Evolutionary conservation across 1,140 invertebrate genomes (phyloP), one percentile per base, ranked within the genome.

Genomic region (Hestina assimilis): DNA sequence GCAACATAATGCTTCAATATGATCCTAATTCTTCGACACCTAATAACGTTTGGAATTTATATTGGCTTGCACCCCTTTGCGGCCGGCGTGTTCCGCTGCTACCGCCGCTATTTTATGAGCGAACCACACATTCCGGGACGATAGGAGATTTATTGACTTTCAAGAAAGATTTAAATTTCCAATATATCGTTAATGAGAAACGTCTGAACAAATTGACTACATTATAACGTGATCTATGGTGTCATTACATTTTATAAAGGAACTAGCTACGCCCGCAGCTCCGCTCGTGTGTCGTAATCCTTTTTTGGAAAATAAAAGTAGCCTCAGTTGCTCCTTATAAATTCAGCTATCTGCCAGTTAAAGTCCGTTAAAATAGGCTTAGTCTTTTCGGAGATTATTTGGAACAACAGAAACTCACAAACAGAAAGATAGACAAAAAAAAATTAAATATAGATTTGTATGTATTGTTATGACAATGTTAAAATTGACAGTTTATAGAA

Each of bases 41-140:
- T 67, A 56, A 71, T 61, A 47, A 56, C 54, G 64, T 50, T 54
- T 38, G 68, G 68, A 71, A 71, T 71, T 71, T 71, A 71, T 71
- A 71, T 71, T 65, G 56, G 68, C 65, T 48, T 40, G 57, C 68
- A 50, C 65, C 61, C 61, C 41, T 15, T n/a, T 45, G 63, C 67
- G 60, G 67, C 63, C 51, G 58, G 50, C 40, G 59, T 42, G 45
- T 51, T 64, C 42, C 52, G 42, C 50, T 15, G 48, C 52, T 47
- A 65, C 54, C 55, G 63, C 59, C 47, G 64, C 67, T 70, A 67
- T 64, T 67, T 67, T 67, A 70, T 67, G 65, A 65, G 60, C 40
- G 57, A 63, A 61, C 59, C 68, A 62, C 66, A 54, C 56, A 63
- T 57, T 66, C 52, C 51, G 2, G 17, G 26, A 47, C 45, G 50